A percentile compares a stretch with the other conserved stretches of the same genome.
Evolutionary conservation across 2,888 invertebrate genomes (phyloP).

Genomic region (Desoria tigrina): DNA sequence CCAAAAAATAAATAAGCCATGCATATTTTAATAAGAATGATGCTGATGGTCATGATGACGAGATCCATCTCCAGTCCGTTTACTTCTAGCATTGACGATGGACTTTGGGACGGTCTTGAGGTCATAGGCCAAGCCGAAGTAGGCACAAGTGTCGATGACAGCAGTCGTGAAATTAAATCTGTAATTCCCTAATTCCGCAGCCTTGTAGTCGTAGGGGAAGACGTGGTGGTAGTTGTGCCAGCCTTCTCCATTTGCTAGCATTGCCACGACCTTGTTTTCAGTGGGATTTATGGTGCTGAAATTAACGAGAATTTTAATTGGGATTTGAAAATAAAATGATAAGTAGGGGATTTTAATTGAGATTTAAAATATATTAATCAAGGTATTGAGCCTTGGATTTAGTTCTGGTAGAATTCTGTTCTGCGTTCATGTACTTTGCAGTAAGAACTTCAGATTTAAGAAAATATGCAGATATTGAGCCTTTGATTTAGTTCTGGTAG

Average conservation of each 20-base stretch:
- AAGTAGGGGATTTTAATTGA: constrained; percentile 54
- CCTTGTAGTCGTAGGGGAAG: constrained; percentile 72
- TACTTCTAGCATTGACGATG: constrained; percentile 68
- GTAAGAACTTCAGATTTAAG: too few species aligned
- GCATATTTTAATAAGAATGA: background rate
- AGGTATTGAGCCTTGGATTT: too few species aligned
- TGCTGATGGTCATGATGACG: constrained; percentile 57
- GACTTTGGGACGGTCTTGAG: constrained; percentile 67
- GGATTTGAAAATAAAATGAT: constrained; percentile 62
- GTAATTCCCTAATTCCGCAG: constrained; percentile 59
- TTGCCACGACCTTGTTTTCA: constrained; percentile 73
- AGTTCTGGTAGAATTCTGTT: too few species aligned
- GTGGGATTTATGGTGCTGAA: constrained; percentile 73
- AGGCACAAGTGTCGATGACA: constrained; percentile 66
- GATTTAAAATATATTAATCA: too few species aligned
- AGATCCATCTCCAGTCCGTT: constrained; percentile 73
- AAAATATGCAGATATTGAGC: too few species aligned
- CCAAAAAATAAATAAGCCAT: too few species aligned
- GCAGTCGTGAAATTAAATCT: constrained; percentile 65
- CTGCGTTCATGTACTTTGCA: too few species aligned
- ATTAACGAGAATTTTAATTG: constrained; percentile 61
- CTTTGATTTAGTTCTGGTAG: too few species aligned
- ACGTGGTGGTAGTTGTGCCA: constrained; percentile 89
- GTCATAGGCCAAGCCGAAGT: constrained; percentile 67
- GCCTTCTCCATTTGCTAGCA: constrained; percentile 73